A percentile compares a stretch with the other conserved stretches of the same genome.
Evolutionary conservation across 1,140 invertebrate species (phyloP).

Genomic region (Vollenhovia emeryi): DNA sequence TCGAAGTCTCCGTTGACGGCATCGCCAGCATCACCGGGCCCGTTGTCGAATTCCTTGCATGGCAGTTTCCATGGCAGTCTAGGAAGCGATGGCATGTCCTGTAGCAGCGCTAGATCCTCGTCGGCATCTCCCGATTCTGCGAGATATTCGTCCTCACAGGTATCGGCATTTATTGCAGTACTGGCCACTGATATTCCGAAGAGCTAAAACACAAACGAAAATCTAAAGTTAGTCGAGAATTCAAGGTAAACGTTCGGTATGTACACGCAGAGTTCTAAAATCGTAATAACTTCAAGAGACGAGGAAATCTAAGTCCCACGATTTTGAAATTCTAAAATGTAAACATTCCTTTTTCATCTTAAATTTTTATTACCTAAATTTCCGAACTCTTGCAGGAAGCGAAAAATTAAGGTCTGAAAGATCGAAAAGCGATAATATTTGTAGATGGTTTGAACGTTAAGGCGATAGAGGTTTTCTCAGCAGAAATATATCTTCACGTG

Average conservation of each 20-base stretch:
- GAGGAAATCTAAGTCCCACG: background rate
- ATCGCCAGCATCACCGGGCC: slow-evolving; percentile 83
- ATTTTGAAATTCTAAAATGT: background rate
- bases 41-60: slow-evolving; percentile 82
- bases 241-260: background rate
- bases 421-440: background rate
- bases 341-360: background rate
- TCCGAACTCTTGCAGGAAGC: background rate
- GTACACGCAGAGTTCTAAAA: background rate
- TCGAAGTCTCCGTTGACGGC: slow-evolving; percentile 83
- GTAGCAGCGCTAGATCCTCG: slow-evolving; percentile 84
- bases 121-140: slow-evolving; percentile 84
- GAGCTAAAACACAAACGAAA: background rate
- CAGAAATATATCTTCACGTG: background rate
- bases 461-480: background rate
- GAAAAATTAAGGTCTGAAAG: background rate
- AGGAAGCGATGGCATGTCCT: slow-evolving; percentile 85
- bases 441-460: background rate
- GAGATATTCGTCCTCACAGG: slow-evolving; percentile 83
- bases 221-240: background rate
- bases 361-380: background rate
- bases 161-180: slow-evolving; percentile 60
- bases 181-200: background rate
- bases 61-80: slow-evolving; percentile 84
- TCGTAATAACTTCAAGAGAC: background rate